A percentile compares a stretch with the other conserved stretches of the same genome.
Conservation (phyloP, 2,888 invertebrate species). For the Hipparchia semele region DNA sequence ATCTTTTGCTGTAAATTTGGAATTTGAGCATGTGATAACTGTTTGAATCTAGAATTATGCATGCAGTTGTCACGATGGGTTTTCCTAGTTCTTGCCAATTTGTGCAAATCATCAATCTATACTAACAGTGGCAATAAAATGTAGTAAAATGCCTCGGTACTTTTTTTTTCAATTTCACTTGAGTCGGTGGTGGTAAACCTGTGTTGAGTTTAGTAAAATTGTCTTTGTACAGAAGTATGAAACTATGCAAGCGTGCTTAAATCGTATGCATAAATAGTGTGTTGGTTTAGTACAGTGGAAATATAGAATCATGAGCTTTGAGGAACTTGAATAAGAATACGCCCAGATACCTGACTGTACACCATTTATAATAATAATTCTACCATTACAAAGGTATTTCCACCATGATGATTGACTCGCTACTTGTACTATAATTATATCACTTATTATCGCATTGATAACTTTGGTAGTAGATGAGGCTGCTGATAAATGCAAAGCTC, state of each 20-base stretch:
- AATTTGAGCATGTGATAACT: background rate
- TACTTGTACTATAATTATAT: too few species aligned
- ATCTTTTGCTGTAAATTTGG: background rate
- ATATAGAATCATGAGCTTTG: constrained; percentile 14
- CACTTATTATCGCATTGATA: too few species aligned
- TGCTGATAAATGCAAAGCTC: constrained; percentile 1
- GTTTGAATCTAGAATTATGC: background rate
- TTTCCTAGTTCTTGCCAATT: background rate
- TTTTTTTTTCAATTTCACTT: background rate
- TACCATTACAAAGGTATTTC: too few species aligned
- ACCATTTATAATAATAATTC: too few species aligned
- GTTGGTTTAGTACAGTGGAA: background rate
- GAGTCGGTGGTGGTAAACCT: background rate
- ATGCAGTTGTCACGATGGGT: background rate
- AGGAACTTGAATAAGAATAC: background rate
- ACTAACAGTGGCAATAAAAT: background rate
- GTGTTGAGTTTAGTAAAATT: constrained; percentile 11
- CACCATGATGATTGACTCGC: too few species aligned
- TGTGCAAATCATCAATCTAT: background rate
- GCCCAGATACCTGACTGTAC: background rate
- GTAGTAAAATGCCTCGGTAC: background rate
- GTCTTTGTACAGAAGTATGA: constrained; percentile 32
- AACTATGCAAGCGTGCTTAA: constrained; percentile 15
- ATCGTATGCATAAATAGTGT: background rate
- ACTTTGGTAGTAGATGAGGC: background rate